Base-by-base conservation (phyloP, 1,140 invertebrate species). In the Drosophila tsacasi region DNA sequence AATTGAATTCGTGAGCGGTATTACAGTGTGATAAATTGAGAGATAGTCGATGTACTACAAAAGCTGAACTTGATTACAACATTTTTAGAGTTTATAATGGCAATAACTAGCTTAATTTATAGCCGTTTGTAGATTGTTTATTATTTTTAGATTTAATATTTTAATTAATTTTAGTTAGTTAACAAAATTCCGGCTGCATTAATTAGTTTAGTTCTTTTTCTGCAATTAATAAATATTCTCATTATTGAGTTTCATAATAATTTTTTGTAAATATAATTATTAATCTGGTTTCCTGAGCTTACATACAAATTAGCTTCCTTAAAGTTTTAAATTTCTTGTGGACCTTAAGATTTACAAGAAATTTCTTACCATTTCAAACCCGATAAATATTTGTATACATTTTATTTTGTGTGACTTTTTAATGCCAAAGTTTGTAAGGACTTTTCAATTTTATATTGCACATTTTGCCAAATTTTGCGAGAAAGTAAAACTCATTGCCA, bases 401-500 rank as follows among this genome's bases (percentile, higher is more conserved):
- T 23, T 23, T 55, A 35, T 37, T 17, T 55, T 23, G 15, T 37
- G 13, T 23, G 32, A 15, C 8, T 37, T 55, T 17, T 55, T 10
- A 37, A 17, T 12, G 7, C 15, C 32, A 23, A 37, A 37, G 32
- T 23, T 55, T 55, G 32, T 17, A 55, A 17, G 8, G 8, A 55
- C 32, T 21, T 37, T 55, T 23, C 52, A 4, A 9, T 55, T 15
- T 54, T 17, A 8, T 21, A 17, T 54, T 35, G 50, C 30, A 15
- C 50, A 35, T 35, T 54, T 37, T 21, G 21, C 15, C 54, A 57
- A 23, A 39, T 39, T 23, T 57, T 3, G 21, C 23, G 35, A 39
- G 35, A 57, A 57, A 57, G 35, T 57, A 25, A 57, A 57, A n/a
- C 35, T 44, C 27, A 35, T 61, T 42, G 39, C 39, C 10, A 44